phyloP scores from a whole-genome alignment of 2,797 vertebrate genomes.

The Eidolon dupreanum region DNA sequence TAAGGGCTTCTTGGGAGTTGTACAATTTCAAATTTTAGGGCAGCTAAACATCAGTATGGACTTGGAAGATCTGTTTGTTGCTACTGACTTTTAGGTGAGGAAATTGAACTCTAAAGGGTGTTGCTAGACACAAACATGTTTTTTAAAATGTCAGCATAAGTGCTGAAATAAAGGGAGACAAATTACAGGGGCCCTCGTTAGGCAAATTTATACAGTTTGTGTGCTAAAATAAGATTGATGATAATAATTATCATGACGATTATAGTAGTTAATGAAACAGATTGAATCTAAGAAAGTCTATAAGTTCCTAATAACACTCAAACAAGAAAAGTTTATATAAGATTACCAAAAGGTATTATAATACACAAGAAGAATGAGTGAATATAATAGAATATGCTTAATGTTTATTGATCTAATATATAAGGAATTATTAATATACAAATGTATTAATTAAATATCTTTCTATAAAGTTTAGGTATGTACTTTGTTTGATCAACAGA shows the following conservation, averaged over 20 bases:
- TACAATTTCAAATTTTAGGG: neutral
- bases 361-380: neutral
- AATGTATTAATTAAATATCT: conserved; percentile 2
- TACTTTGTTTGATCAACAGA: neutral
- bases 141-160: neutral
- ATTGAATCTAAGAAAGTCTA: neutral
- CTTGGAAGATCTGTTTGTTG: neutral
- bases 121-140: neutral
- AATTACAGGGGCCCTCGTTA: neutral
- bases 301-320: neutral
- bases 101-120: neutral
- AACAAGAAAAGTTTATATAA: neutral
- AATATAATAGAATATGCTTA: conserved; percentile 11
- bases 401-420: neutral
- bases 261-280: neutral
- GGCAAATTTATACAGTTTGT: neutral
- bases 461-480: neutral
- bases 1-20: neutral
- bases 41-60: neutral
- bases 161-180: neutral
- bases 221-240: neutral
- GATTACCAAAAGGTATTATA: neutral
- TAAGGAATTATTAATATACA: neutral
- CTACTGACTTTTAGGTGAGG: neutral
- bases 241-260: neutral